These are phyloP conservation scores for Zoroaster sp. DNA, from an alignment of 53 echinoderm and acorn worm genomes.

Conservation along the genomic window DNA sequence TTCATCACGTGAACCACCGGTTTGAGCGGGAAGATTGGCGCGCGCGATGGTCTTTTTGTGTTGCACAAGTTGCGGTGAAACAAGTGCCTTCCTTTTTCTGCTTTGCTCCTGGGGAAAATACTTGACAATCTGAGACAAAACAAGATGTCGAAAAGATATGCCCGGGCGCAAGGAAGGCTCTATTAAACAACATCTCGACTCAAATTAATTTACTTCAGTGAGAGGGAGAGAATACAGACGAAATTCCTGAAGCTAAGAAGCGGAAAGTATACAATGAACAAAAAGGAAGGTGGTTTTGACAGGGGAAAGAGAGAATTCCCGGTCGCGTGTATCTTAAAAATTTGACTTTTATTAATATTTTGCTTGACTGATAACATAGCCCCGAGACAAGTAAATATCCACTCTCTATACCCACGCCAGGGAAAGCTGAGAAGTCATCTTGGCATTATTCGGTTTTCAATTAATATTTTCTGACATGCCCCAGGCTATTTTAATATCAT, in stretches of 20 bases:
- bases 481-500: conserved; percentile 35
- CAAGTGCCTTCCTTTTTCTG: not conserved
- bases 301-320: not conserved
- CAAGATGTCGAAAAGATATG: conserved; percentile 38
- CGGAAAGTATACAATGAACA: conserved; percentile 28
- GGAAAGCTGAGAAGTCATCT: conserved; percentile 2
- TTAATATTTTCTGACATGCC: conserved; percentile 21
- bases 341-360: conserved; percentile 28
- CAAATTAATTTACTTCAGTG: conserved; percentile 45
- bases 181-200: conserved; percentile 17
- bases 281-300: conserved; percentile 29
- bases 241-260: conserved; percentile 31
- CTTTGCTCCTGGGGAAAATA: not conserved
- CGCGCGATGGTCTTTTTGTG: conserved; percentile 11
- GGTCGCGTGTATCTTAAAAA: conserved; percentile 39
- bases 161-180: not conserved
- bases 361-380: conserved; percentile 40
- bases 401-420: not conserved
- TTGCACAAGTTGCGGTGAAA: conserved; percentile 9
- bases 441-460: conserved; percentile 35
- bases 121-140: conserved; percentile 28
- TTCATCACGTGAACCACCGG: conserved; percentile 50
- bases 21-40: not conserved
- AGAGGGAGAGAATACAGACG: not conserved
- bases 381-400: conserved; percentile 22